Base-by-base conservation (phyloP, 2,888 invertebrate genomes). In the Pyrgus malvae region DNA sequence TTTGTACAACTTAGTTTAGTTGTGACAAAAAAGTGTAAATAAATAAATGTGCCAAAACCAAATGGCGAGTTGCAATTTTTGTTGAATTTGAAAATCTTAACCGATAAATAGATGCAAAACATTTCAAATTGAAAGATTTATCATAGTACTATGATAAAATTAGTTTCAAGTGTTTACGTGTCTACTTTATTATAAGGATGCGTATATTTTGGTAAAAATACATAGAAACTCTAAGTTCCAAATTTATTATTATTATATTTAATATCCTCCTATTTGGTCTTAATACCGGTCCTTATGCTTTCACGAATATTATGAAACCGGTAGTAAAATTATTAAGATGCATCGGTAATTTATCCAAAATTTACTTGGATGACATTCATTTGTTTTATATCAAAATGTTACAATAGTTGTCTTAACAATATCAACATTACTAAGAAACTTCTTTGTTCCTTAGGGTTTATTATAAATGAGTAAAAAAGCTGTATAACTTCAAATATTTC, bases 91-190 rank as follows among this genome's bases (percentile, higher is more conserved):
- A 60, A 57, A 11, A 35, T 2, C 35, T 58, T 23, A 50, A 60
- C 42, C 50, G 50, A 29, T 56, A 44, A 31, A 35, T 60, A 9
- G 3, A 33, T 3, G 44, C 33, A n/a, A 38, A 16, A 7, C 58
- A 58, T 48, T 58, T 58, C 42, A 60, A 60, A 48, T 51, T 60
- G 31, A 51, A 56, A 19, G 54, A 56, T 21, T 42, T 51, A 17
- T 35, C n/a, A n/a, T n/a, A n/a, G 48, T 4, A 56, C 54, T 19
- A 37, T 42, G 2, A n/a, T 41, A 38, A 56, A 56, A 35, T 8
- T 60, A 11, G 21, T 57, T 19, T 11, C 48, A 27, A 9, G 41
- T 14, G 23, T 25, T 46, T 57, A 33, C 17, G 40, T 60, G 49
- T 37, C 53, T 5, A 49, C 45, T 8, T 21, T 57, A 57, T 14